Base-by-base conservation (phyloP, 2,797 vertebrate genomes). In the Merluccius polli region DNA sequence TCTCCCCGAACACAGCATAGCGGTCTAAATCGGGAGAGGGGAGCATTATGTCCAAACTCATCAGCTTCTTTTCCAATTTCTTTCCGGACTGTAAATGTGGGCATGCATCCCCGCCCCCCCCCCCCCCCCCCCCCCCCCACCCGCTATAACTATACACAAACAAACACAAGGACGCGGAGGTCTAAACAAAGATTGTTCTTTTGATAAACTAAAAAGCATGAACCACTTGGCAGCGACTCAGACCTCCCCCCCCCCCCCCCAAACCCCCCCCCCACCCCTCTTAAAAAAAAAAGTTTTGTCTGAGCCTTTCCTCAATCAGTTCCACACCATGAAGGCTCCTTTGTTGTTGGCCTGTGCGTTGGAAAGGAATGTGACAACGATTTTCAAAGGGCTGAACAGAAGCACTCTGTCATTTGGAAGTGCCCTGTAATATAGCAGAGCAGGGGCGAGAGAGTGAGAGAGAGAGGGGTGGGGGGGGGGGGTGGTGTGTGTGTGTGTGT, bases 351-450 rank as follows among this genome's bases (percentile, higher is more conserved):
- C 89, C 91, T 91, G 83, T 84, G 91, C 90, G 86, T 93, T 74
- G 88, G 93, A 93, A 92, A 94, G 93, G 93, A 95, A 95, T 94
- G 93, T 92, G 92, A 92, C 91, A 83, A 89, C 86, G 89, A 91
- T 93, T 93, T 92, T 69, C 89, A 93, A 92, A 92, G 89, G 79
- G 87, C 79, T 80, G 90, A 90, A 94, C 93, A 94, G 93, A 94
- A 93, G 91, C 91, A 90, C 92, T 94, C 93, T 94, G 92, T 94
- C 91, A 94, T 94, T 94, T 92, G 83, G 89, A 87, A 87, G 87
- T 91, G 90, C 92, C 92, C 93, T 94, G 89, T 93, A 94, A 94
- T 94, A 93, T 85, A 65, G 59, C 24, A 90, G 82, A 79, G 72
- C 67, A 71, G 73, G 36, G 73, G 35, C n/a, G 63, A 76, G 71